Conservation (phyloP, 2,113 vertebrate genomes). For the Centropus unirufus region DNA sequence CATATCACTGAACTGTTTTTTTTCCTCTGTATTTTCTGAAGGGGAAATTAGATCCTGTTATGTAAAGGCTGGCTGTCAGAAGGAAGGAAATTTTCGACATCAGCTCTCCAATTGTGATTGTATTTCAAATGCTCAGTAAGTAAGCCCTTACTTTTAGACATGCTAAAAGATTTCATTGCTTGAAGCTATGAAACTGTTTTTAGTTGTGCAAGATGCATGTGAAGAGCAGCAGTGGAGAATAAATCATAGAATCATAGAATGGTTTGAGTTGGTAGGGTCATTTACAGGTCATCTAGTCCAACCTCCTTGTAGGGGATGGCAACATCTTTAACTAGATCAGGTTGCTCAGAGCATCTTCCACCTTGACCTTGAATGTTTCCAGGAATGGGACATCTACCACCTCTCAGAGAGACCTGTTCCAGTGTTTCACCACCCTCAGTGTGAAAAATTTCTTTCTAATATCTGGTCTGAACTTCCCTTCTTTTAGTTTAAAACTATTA, state of each 20-base stretch:
- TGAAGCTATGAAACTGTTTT: neutral
- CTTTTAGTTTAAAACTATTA: too few relatives aligned
- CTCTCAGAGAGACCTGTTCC: too few relatives aligned
- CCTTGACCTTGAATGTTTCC: too few relatives aligned
- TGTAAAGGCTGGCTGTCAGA: slow-evolving; percentile 77
- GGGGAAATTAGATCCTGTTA: slow-evolving; percentile 80
- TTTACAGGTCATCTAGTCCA: too few relatives aligned
- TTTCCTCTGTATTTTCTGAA: slow-evolving; percentile 32
- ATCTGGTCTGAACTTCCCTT: too few relatives aligned
- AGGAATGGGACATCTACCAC: too few relatives aligned
- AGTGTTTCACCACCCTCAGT: too few relatives aligned
- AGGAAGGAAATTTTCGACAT: slow-evolving; percentile 69
- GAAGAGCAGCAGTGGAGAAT: neutral
- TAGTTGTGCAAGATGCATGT: neutral
- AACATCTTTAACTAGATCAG: too few relatives aligned
- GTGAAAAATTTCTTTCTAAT: too few relatives aligned
- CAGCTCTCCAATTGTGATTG: slow-evolving; percentile 61
- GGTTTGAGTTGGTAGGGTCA: too few relatives aligned
- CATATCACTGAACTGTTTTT: neutral
- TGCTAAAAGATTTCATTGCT: neutral
- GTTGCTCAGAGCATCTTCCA: too few relatives aligned
- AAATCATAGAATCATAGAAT: neutral
- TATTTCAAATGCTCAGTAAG: slow-evolving; percentile 75
- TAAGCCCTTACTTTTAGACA: slow-evolving; percentile 25
- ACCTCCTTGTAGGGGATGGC: too few relatives aligned